These are phyloP conservation scores for Malacosoma neustria DNA, from an alignment of 2,888 invertebrate species.

Conservation along the genomic window DNA sequence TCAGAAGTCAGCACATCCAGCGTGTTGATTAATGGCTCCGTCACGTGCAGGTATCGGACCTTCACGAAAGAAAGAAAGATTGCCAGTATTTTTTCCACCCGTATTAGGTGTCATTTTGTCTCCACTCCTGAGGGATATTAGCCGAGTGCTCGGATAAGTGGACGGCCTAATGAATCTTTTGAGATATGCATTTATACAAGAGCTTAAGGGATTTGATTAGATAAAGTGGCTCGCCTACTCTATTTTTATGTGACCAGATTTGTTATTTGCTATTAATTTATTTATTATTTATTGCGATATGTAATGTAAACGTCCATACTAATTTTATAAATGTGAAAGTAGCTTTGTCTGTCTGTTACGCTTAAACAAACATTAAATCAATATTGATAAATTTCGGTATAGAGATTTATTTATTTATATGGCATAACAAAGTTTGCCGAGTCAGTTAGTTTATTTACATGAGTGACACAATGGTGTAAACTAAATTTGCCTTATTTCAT, in stretches of 20 bases:
- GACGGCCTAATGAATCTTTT: background rate
- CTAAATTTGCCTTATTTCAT: too few relatives aligned
- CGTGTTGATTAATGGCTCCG: conserved; percentile 14
- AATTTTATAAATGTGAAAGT: too few relatives aligned
- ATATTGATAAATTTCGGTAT: too few relatives aligned
- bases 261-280: too few relatives aligned
- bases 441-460: too few relatives aligned
- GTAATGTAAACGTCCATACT: too few relatives aligned
- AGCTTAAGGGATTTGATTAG: background rate
- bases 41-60: conserved; percentile 14
- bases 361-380: too few relatives aligned
- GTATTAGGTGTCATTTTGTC: conserved; percentile 5
- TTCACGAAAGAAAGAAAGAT: conserved; percentile 16
- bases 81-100: conserved; percentile 15
- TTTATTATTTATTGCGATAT: too few relatives aligned
- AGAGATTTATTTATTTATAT: too few relatives aligned
- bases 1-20: background rate
- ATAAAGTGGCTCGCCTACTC: background rate
- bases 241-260: background rate
- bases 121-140: conserved; percentile 7
- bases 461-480: too few relatives aligned
- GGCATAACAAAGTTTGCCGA: too few relatives aligned
- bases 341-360: too few relatives aligned
- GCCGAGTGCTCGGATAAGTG: conserved; percentile 1
- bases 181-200: background rate